These are phyloP conservation scores for Oxystoma pomonae DNA, from an alignment of 2,888 invertebrate species.

Conservation along the genomic window DNA sequence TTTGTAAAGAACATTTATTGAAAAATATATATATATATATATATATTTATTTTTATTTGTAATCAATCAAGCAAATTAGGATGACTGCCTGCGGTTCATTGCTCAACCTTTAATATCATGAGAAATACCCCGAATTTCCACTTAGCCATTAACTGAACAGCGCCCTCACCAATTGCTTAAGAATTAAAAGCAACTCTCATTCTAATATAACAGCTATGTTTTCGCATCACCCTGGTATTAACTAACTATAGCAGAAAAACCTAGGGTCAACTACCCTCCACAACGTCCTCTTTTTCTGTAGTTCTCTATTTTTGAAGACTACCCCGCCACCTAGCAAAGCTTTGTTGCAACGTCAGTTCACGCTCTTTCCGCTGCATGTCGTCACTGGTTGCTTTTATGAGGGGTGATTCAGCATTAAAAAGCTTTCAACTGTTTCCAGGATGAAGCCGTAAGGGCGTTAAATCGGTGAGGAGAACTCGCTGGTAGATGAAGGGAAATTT, in stretches of 20 bases:
- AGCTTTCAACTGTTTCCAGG: neutral
- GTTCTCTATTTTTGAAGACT: neutral
- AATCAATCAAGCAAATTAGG: no score
- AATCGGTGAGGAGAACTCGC: neutral
- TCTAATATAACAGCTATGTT: no score
- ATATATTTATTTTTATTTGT: no score
- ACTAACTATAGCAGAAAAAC: neutral
- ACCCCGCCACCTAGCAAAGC: neutral
- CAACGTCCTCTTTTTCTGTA: neutral
- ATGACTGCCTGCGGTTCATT: no score
- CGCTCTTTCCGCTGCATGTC: neutral
- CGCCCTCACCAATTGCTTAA: no score
- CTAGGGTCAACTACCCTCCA: neutral
- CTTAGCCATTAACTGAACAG: no score
- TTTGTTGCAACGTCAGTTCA: neutral
- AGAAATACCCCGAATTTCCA: no score
- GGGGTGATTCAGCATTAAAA: neutral
- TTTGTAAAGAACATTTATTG: no score
- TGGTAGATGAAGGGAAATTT: neutral
- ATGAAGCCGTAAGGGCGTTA: neutral
- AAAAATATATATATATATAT: no score
- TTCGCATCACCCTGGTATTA: no score
- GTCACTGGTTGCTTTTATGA: neutral
- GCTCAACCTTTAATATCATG: no score
- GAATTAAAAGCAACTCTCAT: no score